A percentile compares a stretch with the other conserved stretches of the same genome.
These are phyloP conservation scores for Gerris lacustris DNA, from an alignment of 2,888 invertebrate genomes.

Conservation along the genomic window DNA sequence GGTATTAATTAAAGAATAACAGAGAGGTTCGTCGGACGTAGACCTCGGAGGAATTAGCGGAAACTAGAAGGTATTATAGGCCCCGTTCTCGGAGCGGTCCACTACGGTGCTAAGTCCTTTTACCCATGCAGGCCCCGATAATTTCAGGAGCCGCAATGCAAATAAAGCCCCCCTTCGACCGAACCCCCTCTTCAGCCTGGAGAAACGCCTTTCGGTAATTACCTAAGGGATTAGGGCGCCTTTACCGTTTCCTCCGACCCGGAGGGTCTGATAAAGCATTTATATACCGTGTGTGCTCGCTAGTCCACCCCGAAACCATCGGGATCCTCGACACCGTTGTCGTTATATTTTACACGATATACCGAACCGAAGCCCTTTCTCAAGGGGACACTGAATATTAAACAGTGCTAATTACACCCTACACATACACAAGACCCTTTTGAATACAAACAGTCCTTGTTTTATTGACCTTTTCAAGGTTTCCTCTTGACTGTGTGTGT, in stretches of 20 bases:
- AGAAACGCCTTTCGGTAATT: background rate
- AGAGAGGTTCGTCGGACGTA: background rate
- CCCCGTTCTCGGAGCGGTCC: background rate
- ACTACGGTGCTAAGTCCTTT: no score
- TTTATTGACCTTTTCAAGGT: no score
- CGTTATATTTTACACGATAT: background rate
- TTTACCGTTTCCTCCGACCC: background rate
- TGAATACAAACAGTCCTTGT: no score
- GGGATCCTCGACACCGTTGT: background rate
- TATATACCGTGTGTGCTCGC: background rate
- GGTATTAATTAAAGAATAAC: background rate
- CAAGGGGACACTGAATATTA: background rate
- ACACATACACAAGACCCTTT: no score
- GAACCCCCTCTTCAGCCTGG: background rate
- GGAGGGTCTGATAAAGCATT: background rate
- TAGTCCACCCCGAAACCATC: background rate
- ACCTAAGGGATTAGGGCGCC: constrained; percentile 1
- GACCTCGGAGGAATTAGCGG: background rate
- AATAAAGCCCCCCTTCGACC: background rate
- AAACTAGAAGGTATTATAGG: background rate
- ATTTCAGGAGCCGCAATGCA: background rate
- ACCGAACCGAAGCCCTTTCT: background rate
- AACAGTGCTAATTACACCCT: background rate
- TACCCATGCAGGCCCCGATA: background rate
- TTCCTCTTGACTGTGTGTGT: no score